Evolutionary conservation across 2,113 vertebrate species (phyloP), one percentile per base, ranked within the genome.

Genomic region (Tetrao urogallus): DNA sequence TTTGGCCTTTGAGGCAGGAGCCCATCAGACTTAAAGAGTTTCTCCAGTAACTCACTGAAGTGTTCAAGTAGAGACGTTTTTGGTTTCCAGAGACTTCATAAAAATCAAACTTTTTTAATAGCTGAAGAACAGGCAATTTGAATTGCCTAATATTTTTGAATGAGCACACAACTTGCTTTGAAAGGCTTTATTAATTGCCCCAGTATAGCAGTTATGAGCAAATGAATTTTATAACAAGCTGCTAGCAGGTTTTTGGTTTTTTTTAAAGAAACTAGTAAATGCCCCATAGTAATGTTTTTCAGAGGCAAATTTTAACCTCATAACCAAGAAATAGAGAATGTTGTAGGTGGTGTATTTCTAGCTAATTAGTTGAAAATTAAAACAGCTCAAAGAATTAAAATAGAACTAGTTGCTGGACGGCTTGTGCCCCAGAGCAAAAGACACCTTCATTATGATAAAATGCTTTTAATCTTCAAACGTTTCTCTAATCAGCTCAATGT

Each of bases 321-420:
- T 92, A 63, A 78, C 83, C 58, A 30, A 66, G 65, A 82, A 86
- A 92, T 87, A 54, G 73, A 84, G 58, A 42, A 48, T 94, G 81
- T 95, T 93, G 87, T 85, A 82, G 76, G 93, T 86, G 48, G 72
- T 79, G 14, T 84, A 92, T 90, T 96, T 96, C 90, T 87, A 94
- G 63, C n/a, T 96, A 93, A 96, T 96, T 92, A 96, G 77, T 36
- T 82, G 58, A 92, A 96, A 95, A 95, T 89, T 85, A 38, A 92
- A 96, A 92, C 90, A 88, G 52, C 77, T 95, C 74, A 79, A 89
- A 67, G 91, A 96, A 93, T 88, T 81, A 94, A 96, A 92, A 90
- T 57, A 45, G 74, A 90, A 94, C 90, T 65, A 42, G 71, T 95
- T 85, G 58, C 77, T 95, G 90, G 91, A 94, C 82, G 58, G 57